Conservation (phyloP, 2,888 invertebrate species). For the Bimastos eiseni region DNA sequence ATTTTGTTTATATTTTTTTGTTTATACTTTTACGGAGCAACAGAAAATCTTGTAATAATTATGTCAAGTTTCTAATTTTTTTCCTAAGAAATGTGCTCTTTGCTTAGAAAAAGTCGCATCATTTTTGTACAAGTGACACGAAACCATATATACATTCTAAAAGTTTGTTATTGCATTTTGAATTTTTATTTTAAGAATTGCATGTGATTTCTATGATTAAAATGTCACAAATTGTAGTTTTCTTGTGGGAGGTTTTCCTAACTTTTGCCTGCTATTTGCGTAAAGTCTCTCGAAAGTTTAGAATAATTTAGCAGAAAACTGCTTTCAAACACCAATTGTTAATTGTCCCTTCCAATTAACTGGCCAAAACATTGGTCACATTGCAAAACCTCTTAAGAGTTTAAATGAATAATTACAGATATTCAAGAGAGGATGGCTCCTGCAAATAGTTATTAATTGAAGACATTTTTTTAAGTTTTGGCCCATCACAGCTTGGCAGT, state of each 20-base stretch:
- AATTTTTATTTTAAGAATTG: neutral
- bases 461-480: neutral
- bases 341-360: neutral
- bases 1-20: neutral
- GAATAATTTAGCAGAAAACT: neutral
- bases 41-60: neutral
- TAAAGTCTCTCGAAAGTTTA: neutral
- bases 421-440: neutral
- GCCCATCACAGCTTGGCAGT: neutral
- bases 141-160: neutral
- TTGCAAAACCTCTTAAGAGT: neutral
- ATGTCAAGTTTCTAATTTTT: neutral
- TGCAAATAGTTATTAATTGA: neutral
- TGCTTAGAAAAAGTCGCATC: neutral
- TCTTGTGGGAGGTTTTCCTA: neutral
- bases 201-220: neutral
- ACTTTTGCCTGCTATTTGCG: neutral
- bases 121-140: neutral
- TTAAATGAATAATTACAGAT: neutral
- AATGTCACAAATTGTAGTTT: too few relatives aligned
- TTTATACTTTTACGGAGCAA: neutral
- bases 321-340: neutral
- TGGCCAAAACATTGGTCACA: neutral
- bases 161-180: neutral
- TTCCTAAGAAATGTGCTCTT: neutral